Evolutionary conservation across 2,113 vertebrate species (phyloP), one percentile per base, ranked within the genome.

Genomic region (Phoenicopterus ruber): DNA sequence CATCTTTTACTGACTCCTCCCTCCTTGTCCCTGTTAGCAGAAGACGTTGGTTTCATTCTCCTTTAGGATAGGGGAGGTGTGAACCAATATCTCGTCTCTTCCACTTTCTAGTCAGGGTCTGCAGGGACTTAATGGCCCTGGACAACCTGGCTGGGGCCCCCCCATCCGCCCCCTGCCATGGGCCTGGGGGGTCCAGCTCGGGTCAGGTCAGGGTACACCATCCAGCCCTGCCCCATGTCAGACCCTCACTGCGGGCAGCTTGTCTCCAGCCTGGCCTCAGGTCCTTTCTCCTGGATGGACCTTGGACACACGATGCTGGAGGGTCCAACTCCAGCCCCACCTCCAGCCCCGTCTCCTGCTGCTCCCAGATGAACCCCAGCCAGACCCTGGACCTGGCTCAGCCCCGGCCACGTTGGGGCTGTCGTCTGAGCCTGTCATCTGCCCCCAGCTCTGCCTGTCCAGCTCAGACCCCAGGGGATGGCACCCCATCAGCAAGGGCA

Each of bases 331-430:
- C 10, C 54, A 87, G 34, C 6, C 25, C 38, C 13, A 17, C 7
- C 19, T 65, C 52, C 52, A 73, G 28, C 9, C 21, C 26, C 3
- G 0, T 40, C 12, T 78, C 22, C 24, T 78, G 19, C n/a, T 86
- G 9, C 54, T 77, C 13, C 31, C 29, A 24, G 38, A 7, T 46
- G 42, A 20, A 46, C 0, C 1, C 10, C 2, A 3, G 29, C n/a
- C 9, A 2, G n/a, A n/a, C 7, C 8, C 59, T 34, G 28, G 42
- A 59, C 31, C 16, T 29, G 13, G 10, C 17, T 92, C 13, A 31
- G 8, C 13, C 47, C 18, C 2, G 1, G 13, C 2, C 1, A 0
- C 46, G 13, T 18, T 1, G 1, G 50, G 32, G 40, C 9, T 63
- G 34, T 31, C 6, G 1, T 7, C 49, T 61, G 14, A 74, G 42